Percentiles rank a stretch among this genome's conserved stretches.
phyloP scores from a whole-genome alignment of 2,888 invertebrate genomes.

The Lucinisca nassula region DNA sequence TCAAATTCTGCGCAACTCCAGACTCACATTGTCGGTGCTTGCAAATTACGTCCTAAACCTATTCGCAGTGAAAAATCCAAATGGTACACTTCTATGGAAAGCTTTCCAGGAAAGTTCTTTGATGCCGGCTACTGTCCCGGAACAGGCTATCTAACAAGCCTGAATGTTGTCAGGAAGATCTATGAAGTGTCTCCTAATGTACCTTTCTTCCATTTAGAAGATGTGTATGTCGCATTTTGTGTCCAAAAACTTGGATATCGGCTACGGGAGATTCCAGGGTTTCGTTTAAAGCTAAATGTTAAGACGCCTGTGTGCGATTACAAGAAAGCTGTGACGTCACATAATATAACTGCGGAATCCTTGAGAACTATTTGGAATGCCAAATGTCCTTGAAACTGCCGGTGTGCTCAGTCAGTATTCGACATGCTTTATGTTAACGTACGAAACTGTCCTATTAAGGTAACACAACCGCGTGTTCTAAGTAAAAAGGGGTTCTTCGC shows the following conservation, averaged over 20 bases:
- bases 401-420: no score
- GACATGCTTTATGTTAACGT: no score
- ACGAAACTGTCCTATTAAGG: no score
- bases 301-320: constrained; percentile 36
- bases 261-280: constrained; percentile 46
- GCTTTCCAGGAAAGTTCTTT: constrained; percentile 59
- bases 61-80: constrained; percentile 63
- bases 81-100: constrained; percentile 67
- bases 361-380: not conserved
- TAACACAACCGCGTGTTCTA: no score
- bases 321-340: constrained; percentile 59
- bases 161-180: constrained; percentile 56
- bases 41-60: constrained; percentile 41
- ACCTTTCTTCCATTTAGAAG: constrained; percentile 76
- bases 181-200: constrained; percentile 57
- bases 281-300: constrained; percentile 37
- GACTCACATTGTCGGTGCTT: constrained; percentile 60
- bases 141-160: constrained; percentile 70
- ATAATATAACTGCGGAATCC: constrained; percentile 18
- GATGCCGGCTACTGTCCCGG: constrained; percentile 72
- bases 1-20: constrained; percentile 22
- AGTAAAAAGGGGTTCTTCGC: no score
- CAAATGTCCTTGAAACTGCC: no score
- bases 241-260: constrained; percentile 54
- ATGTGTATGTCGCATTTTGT: constrained; percentile 73